A percentile compares a stretch with the other conserved stretches of the same genome.
These are phyloP conservation scores for Beroe forskalii DNA, from an alignment of 37 sponge, comb jelly and placozoan genomes.

Conservation along the genomic window DNA sequence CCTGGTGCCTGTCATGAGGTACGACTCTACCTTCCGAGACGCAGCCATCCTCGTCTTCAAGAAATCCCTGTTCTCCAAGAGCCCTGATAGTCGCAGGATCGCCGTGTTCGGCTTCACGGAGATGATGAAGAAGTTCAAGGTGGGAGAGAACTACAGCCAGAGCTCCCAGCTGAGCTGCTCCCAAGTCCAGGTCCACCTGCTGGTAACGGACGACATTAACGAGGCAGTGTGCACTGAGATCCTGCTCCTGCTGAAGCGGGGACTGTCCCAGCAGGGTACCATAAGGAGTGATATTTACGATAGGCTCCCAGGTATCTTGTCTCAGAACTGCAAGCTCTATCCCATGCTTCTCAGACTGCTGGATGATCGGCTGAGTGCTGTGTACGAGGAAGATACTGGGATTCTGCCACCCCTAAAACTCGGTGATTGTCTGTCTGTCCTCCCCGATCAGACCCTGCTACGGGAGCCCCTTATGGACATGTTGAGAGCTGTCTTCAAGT, in stretches of 20 bases:
- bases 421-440: conserved; percentile 24
- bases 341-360: conserved; percentile 22
- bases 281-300: conserved; percentile 48
- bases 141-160: conserved; percentile 55
- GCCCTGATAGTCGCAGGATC: neutral
- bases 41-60: conserved; percentile 16
- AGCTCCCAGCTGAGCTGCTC: conserved; percentile 28
- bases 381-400: neutral
- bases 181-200: conserved; percentile 59
- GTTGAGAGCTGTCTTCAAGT: neutral
- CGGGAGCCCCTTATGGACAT: conserved; percentile 32
- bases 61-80: conserved; percentile 46
- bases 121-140: conserved; percentile 63
- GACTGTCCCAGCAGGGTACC: conserved; percentile 6
- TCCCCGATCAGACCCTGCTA: conserved; percentile 7
- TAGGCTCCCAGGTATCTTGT: neutral
- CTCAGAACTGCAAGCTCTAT: conserved; percentile 1
- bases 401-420: conserved; percentile 35
- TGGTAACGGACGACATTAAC: conserved; percentile 28
- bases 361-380: neutral
- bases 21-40: conserved; percentile 35
- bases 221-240: conserved; percentile 66
- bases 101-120: conserved; percentile 48
- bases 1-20: conserved; percentile 43
- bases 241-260: conserved; percentile 30